phyloP scores from a whole-genome alignment of 2,113 vertebrate species.

The Toxotes jaculatrix region DNA sequence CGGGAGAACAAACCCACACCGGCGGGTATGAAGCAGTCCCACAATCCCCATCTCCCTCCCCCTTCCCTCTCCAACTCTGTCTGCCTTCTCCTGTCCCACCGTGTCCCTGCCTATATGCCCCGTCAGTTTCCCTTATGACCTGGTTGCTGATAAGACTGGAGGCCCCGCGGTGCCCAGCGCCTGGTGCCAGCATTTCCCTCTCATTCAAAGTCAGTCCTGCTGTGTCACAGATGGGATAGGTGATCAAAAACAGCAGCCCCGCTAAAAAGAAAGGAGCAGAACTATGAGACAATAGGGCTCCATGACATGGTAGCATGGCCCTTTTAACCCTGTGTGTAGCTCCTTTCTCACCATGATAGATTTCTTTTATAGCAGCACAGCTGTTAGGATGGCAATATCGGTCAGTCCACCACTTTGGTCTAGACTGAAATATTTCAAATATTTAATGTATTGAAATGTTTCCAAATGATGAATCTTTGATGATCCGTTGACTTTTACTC shows the following conservation, averaged over 20 bases:
- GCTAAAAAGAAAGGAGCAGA: conserved; percentile 42
- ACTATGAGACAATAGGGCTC: conserved; percentile 65
- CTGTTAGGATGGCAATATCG: neutral
- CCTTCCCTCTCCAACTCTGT: conserved; percentile 42
- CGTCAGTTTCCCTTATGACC: conserved; percentile 75
- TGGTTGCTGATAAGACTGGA: conserved; percentile 78
- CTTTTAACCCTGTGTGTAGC: conserved; percentile 27
- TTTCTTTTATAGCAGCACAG: neutral
- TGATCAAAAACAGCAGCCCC: conserved; percentile 75
- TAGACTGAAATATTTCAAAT: neutral
- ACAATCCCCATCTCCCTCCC: conserved; percentile 57
- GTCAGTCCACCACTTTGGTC: neutral
- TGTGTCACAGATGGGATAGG: conserved; percentile 70
- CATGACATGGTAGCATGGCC: conserved; percentile 14
- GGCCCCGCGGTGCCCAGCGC: conserved; percentile 68
- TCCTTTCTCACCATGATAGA: conserved; percentile 22
- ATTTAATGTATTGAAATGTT: neutral
- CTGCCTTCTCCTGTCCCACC: conserved; percentile 58
- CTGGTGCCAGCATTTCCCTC: conserved; percentile 77
- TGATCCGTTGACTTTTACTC: neutral
- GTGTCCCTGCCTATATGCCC: conserved; percentile 56
- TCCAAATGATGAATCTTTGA: neutral
- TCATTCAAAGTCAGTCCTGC: conserved; percentile 62
- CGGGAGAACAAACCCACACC: conserved; percentile 78
- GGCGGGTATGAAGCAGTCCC: conserved; percentile 57